phyloP scores from a whole-genome alignment of 2,797 vertebrate species.

The Sebastes elongatus region DNA sequence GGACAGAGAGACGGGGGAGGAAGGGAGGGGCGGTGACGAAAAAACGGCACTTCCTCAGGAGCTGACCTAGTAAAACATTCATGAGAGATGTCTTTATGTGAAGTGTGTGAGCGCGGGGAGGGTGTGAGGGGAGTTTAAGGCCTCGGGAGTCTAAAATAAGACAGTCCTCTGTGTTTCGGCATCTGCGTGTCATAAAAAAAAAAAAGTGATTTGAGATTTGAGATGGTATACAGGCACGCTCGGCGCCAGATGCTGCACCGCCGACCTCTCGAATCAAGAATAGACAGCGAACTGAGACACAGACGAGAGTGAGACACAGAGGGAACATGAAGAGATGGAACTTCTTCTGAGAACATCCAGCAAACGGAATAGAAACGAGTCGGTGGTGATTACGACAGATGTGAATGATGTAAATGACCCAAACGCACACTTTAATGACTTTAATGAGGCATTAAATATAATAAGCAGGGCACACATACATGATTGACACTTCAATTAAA shows the following conservation, averaged over 20 bases:
- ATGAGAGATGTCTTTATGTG: constrained; percentile 61
- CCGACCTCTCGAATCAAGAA: constrained; percentile 29
- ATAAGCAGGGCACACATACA: constrained; percentile 17
- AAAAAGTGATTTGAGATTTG: constrained; percentile 32
- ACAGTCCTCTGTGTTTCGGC: constrained; percentile 27
- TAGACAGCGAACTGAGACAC: constrained; percentile 13
- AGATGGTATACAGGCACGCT: constrained; percentile 33
- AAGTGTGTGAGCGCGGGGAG: constrained; percentile 8
- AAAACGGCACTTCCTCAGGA: constrained; percentile 54
- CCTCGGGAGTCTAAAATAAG: constrained; percentile 60
- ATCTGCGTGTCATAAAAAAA: not conserved
- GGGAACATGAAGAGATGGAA: not conserved
- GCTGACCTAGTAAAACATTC: constrained; percentile 72
- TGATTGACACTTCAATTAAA: constrained; percentile 48
- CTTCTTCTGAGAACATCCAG: not conserved
- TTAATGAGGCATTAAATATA: constrained; percentile 27
- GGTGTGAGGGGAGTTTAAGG: constrained; percentile 18
- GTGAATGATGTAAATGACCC: constrained; percentile 12
- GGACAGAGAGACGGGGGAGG: constrained; percentile 11
- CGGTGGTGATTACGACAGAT: constrained; percentile 13
- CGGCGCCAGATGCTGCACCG: constrained; percentile 7
- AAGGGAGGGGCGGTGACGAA: constrained; percentile 22
- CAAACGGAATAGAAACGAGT: constrained; percentile 17
- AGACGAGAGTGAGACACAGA: not conserved
- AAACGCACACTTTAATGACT: constrained; percentile 7